Conservation (phyloP, 2,888 invertebrate genomes). For the Polydrusus cervinus region DNA sequence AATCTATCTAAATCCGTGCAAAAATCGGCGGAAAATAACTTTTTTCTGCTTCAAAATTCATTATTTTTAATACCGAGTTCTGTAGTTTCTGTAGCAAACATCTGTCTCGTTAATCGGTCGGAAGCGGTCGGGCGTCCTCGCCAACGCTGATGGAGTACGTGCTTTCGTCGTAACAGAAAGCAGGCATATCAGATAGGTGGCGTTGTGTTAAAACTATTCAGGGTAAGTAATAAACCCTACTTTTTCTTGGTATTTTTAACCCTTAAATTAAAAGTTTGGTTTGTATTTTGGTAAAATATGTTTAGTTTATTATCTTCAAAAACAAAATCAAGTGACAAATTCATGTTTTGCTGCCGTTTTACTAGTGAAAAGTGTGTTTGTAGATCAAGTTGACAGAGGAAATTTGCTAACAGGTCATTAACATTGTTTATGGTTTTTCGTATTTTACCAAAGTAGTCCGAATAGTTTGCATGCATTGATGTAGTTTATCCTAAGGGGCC, state of each 20-base stretch:
- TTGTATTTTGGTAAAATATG: conserved; percentile 41
- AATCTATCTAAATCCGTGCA: conserved; percentile 59
- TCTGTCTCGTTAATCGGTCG: conserved; percentile 66
- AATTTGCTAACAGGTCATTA: conserved; percentile 72
- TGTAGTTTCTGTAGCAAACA: conserved; percentile 66
- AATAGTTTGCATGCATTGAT: conserved; percentile 37
- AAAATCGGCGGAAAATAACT: conserved; percentile 60
- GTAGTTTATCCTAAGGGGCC: conserved; percentile 22
- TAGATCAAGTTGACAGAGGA: conserved; percentile 63
- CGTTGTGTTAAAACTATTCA: conserved; percentile 68
- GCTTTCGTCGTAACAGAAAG: conserved; percentile 68
- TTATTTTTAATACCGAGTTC: conserved; percentile 66
- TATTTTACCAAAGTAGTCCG: conserved; percentile 46
- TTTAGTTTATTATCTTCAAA: conserved; percentile 12
- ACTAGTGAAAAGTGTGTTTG: conserved; percentile 62
- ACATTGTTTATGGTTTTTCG: conserved; percentile 70
- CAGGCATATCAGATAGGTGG: conserved; percentile 71
- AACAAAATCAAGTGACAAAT: conserved; percentile 55
- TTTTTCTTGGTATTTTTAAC: conserved; percentile 67
- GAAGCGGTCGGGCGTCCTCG: conserved; percentile 64
- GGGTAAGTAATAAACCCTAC: conserved; percentile 71
- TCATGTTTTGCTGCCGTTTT: conserved; percentile 54
- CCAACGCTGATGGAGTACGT: conserved; percentile 69
- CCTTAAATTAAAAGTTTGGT: conserved; percentile 54
- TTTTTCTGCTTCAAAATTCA: conserved; percentile 61